These are phyloP conservation scores for Andrena dorsata DNA, from an alignment of 2,888 invertebrate genomes.

Conservation along the genomic window DNA sequence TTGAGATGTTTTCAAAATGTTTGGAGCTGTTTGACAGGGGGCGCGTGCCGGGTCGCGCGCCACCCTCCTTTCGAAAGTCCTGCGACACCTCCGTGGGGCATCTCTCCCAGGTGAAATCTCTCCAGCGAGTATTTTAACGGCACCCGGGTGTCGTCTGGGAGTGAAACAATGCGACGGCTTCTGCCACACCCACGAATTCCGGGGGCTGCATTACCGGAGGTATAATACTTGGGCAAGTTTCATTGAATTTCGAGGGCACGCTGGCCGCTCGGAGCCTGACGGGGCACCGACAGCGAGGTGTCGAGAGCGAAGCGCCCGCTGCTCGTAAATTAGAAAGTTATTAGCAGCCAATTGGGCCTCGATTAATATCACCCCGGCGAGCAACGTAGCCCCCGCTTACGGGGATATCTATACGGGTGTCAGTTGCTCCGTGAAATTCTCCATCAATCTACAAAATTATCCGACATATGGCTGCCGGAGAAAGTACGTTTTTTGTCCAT, in stretches of 20 bases:
- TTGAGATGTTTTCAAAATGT: constrained; percentile 80
- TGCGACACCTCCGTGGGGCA: neutral
- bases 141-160: neutral
- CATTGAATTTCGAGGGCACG: neutral
- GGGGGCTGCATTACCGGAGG: too few species aligned
- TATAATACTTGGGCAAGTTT: too few species aligned
- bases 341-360: constrained; percentile 70
- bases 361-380: constrained; percentile 73
- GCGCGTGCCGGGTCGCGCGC: constrained; percentile 70
- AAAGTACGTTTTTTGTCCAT: constrained; percentile 41
- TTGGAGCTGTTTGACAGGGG: constrained; percentile 77
- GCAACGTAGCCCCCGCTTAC: constrained; percentile 50
- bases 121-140: neutral
- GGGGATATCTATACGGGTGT: constrained; percentile 73
- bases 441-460: constrained; percentile 80
- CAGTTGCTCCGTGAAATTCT: constrained; percentile 82
- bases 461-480: constrained; percentile 74
- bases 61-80: neutral
- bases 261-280: neutral
- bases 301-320: constrained; percentile 34
- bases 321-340: constrained; percentile 75
- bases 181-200: too few species aligned
- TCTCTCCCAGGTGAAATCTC: constrained; percentile 24
- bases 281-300: constrained; percentile 36
- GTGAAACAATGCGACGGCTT: neutral